Evolutionary conservation across 1,140 invertebrate species (phyloP).

Genomic region (Globodera rostochiensis): DNA sequence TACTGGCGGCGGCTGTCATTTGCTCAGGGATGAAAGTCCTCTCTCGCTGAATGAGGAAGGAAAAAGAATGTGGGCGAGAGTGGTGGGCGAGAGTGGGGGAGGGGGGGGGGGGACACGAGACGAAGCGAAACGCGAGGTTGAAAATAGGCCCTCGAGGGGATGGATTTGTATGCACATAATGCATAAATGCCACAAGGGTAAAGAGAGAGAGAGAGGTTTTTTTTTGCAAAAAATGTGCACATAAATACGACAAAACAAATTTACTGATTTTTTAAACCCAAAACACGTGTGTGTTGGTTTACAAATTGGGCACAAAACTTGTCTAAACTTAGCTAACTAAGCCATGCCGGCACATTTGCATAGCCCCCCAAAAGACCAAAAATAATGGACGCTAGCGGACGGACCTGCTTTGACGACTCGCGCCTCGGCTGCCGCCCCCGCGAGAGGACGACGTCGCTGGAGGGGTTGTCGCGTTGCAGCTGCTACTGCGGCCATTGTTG

Average conservation of each 20-base stretch:
- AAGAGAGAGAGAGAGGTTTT: no score
- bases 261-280: neutral
- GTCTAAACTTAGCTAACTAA: no score
- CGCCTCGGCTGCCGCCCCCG: neutral
- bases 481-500: neutral
- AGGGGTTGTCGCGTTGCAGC: neutral
- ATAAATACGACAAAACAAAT: neutral
- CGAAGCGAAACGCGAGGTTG: neutral
- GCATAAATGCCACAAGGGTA: no score
- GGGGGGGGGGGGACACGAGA: neutral
- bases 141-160: conserved; percentile 1
- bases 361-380: no score
- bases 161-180: neutral
- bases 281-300: neutral
- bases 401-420: neutral
- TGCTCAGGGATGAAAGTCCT: conserved; percentile 16
- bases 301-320: no score
- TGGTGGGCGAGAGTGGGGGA: no score
- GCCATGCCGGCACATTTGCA: no score
- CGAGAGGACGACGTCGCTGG: neutral
- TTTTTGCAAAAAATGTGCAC: neutral
- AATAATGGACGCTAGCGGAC: no score
- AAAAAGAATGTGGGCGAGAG: neutral
- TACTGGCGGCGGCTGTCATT: conserved; percentile 4
- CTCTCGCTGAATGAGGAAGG: neutral